Conservation (phyloP, 2,888 invertebrate species). For the Calameuta pallipes region DNA sequence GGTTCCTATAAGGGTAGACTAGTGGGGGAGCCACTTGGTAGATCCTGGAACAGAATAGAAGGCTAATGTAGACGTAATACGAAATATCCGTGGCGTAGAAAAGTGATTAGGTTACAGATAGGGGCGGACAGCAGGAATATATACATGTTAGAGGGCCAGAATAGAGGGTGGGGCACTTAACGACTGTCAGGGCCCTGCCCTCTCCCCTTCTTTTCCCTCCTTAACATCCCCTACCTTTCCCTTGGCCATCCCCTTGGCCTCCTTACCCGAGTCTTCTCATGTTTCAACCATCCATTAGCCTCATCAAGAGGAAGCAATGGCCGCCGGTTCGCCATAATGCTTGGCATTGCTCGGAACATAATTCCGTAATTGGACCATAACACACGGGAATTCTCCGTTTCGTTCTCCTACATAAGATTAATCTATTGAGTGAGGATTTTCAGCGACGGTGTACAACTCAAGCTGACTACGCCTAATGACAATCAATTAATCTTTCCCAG, state of each 20-base stretch:
- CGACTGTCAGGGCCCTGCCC: conserved; percentile 61
- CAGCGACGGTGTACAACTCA: not conserved
- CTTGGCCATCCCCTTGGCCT: conserved; percentile 7
- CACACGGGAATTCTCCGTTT: conserved; percentile 18
- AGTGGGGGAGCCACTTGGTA: not conserved
- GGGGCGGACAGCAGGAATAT: conserved; percentile 24
- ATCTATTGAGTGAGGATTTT: not conserved
- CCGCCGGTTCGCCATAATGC: conserved; percentile 43
- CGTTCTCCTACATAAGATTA: conserved; percentile 1
- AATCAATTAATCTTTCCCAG: conserved; percentile 34
- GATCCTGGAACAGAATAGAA: not conserved
- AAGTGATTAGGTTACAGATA: conserved; percentile 61
- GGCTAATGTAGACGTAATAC: conserved; percentile 48
- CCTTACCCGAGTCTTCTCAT: conserved; percentile 51
- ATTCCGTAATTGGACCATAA: conserved; percentile 58
- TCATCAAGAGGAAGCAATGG: conserved; percentile 59
- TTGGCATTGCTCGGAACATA: conserved; percentile 36
- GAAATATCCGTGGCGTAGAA: conserved; percentile 54
- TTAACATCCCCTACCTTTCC: conserved; percentile 8
- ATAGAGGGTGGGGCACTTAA: conserved; percentile 54
- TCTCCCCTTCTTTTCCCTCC: conserved; percentile 48
- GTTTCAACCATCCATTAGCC: conserved; percentile 65
- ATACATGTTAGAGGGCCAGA: conserved; percentile 10
- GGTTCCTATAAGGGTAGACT: not conserved
- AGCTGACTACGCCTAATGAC: not conserved